A percentile compares a stretch with the other conserved stretches of the same genome.
Evolutionary conservation across 2,113 vertebrate genomes (phyloP).

Genomic region (Tachysurus fulvidraco): DNA sequence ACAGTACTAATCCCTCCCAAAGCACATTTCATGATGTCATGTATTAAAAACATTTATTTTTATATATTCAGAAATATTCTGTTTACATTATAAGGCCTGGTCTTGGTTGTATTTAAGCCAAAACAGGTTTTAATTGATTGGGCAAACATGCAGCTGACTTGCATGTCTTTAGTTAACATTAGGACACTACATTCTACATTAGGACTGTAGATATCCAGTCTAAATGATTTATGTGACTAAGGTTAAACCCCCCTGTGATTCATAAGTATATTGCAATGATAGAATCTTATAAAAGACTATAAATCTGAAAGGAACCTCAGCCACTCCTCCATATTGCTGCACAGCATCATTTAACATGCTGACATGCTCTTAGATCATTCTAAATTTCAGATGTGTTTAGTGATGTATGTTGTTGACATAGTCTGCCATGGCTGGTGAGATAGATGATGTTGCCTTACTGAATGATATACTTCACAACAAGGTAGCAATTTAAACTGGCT

Average conservation of each 20-base stretch:
- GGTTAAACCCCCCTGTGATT: conserved; percentile 13
- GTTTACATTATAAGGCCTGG: background rate
- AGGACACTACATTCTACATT: too few species aligned
- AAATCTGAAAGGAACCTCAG: conserved; percentile 54
- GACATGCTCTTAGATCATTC: conserved; percentile 43
- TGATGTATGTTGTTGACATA: conserved; percentile 33
- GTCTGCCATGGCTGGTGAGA: background rate
- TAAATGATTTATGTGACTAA: background rate
- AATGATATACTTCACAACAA: conserved; percentile 3
- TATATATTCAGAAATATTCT: background rate
- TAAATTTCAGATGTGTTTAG: conserved; percentile 43
- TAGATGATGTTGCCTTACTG: conserved; percentile 22
- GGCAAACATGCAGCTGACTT: background rate
- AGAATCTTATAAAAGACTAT: conserved; percentile 55
- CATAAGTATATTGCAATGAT: conserved; percentile 57
- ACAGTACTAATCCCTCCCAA: background rate
- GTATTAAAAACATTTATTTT: background rate
- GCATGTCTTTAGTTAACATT: background rate
- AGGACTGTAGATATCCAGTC: background rate
- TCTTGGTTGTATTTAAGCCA: background rate
- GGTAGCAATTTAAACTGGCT: background rate
- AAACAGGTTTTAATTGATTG: background rate
- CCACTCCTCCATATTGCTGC: conserved; percentile 40
- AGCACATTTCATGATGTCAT: background rate
- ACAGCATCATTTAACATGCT: conserved; percentile 36